These are phyloP conservation scores for Pteropus rufus DNA, from an alignment of 2,797 vertebrate species.

Conservation along the genomic window DNA sequence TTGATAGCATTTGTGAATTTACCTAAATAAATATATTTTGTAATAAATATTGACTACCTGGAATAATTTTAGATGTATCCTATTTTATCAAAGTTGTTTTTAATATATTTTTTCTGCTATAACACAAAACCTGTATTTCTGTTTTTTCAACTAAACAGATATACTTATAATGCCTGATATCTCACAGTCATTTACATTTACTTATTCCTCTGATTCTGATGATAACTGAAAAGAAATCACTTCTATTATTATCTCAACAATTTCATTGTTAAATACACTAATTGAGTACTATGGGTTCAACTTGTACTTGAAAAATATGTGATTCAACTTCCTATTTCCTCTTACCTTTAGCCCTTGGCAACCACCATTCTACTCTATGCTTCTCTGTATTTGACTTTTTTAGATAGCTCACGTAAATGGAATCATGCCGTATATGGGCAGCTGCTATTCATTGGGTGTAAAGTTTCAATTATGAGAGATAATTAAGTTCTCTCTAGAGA, in stretches of 20 bases:
- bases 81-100: neutral
- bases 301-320: conserved; percentile 3
- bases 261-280: conserved; percentile 16
- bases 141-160: neutral
- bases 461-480: neutral
- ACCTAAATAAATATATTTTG: neutral
- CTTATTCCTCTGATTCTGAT: neutral
- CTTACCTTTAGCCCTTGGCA: neutral
- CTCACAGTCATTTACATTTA: neutral
- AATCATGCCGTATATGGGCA: neutral
- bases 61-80: neutral
- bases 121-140: neutral
- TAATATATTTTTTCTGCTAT: neutral
- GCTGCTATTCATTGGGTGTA: neutral
- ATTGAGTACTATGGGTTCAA: neutral
- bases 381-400: neutral
- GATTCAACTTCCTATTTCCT: neutral
- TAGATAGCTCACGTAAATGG: neutral
- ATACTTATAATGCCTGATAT: neutral
- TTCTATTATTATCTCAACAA: neutral
- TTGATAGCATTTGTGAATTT: neutral
- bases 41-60: neutral
- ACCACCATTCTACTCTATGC: neutral
- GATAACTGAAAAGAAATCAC: neutral
- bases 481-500: neutral